Conservation (phyloP, 2,888 invertebrate species). For the Chironomus tentans region DNA sequence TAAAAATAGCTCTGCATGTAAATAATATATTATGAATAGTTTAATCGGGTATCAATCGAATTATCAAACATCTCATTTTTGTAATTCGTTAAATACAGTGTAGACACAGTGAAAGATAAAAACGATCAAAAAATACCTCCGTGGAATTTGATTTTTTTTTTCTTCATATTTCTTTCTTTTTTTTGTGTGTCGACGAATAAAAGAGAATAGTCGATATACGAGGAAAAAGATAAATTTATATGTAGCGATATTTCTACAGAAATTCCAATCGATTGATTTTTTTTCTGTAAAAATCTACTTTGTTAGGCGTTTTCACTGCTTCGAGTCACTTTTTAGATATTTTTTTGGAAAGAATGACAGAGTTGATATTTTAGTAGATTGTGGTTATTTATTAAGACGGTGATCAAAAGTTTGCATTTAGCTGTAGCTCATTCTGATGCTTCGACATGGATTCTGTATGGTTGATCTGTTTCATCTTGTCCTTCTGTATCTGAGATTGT, state of each 20-base stretch:
- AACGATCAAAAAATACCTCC: not conserved
- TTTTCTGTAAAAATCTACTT: not conserved
- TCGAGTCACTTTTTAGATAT: too few relatives aligned
- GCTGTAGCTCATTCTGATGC: too few relatives aligned
- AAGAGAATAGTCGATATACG: not conserved
- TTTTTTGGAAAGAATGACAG: too few relatives aligned
- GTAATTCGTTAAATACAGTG: conserved; percentile 24
- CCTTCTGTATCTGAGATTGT: too few relatives aligned
- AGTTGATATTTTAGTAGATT: too few relatives aligned
- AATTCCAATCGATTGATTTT: not conserved
- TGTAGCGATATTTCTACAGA: not conserved
- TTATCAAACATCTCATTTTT: conserved; percentile 26
- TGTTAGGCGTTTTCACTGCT: not conserved
- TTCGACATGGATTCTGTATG: too few relatives aligned
- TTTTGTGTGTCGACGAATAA: not conserved
- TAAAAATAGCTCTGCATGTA: conserved; percentile 15
- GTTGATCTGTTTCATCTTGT: too few relatives aligned
- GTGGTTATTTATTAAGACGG: too few relatives aligned
- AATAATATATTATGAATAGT: not conserved
- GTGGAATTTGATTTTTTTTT: not conserved
- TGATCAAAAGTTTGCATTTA: too few relatives aligned
- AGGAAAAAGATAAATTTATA: not conserved
- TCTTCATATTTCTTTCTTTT: not conserved
- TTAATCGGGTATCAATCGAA: conserved; percentile 21
- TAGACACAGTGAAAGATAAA: not conserved